These are phyloP conservation scores for Stramonita haemastoma DNA, from an alignment of 2,888 invertebrate genomes.

Conservation along the genomic window DNA sequence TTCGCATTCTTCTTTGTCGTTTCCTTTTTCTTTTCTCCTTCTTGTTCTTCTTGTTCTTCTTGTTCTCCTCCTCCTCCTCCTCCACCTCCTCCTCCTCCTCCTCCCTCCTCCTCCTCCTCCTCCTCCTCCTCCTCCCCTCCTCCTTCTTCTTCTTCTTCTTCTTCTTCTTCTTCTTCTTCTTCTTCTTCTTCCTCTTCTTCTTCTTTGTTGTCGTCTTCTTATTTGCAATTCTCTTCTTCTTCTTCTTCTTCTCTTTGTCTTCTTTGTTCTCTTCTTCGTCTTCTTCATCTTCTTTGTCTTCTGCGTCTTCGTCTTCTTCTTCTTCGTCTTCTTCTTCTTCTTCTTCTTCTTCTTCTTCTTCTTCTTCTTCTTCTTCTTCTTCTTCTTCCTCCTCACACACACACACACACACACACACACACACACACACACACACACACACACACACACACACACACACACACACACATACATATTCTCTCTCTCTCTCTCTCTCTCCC, in stretches of 20 bases:
- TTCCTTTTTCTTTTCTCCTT: neutral
- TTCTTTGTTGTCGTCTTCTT: neutral
- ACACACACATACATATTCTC: neutral
- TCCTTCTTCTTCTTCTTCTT: neutral
- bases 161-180: neutral
- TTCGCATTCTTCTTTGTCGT: neutral
- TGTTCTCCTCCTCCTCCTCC: neutral
- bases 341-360: too few species aligned
- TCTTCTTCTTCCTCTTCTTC: slow-evolving; percentile 7
- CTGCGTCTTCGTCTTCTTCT: too few species aligned
- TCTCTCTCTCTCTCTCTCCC: neutral
- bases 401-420: neutral
- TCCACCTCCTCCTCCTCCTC: neutral
- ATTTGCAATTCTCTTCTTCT: too few species aligned
- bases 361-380: too few species aligned
- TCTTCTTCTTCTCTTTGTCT: too few species aligned
- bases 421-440: neutral
- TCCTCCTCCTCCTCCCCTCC: neutral
- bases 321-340: too few species aligned
- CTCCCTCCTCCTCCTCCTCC: neutral
- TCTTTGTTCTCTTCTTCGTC: too few species aligned
- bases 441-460: neutral
- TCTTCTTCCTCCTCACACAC: too few species aligned
- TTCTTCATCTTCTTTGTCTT: too few species aligned
- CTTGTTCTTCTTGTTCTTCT: neutral